A percentile compares a stretch with the other conserved stretches of the same genome.
Conservation (phyloP, 2,888 invertebrate species). For the Onchidella celtica region DNA sequence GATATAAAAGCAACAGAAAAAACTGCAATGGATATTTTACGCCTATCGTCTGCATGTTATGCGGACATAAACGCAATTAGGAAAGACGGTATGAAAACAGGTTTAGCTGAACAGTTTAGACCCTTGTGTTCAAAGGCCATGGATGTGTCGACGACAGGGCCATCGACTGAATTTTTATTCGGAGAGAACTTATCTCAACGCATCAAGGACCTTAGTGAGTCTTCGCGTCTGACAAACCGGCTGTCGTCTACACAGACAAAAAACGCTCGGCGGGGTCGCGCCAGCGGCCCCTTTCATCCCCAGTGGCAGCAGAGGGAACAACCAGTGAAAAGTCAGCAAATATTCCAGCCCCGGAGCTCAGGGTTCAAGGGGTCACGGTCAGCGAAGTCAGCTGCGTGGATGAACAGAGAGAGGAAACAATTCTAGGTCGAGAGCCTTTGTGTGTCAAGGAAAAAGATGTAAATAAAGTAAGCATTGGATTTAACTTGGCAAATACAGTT, state of each 20-base stretch:
- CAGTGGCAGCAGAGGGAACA: background rate
- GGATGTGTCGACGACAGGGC: background rate
- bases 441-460: background rate
- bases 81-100: background rate
- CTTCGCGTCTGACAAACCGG: background rate
- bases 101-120: background rate
- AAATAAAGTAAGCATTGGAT: background rate
- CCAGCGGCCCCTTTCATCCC: background rate
- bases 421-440: background rate
- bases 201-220: background rate
- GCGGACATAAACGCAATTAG: background rate
- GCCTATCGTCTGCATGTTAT: background rate
- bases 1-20: background rate
- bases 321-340: background rate
- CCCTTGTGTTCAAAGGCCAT: background rate
- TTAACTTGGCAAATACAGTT: background rate
- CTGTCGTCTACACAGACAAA: background rate
- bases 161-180: background rate
- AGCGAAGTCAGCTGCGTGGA: background rate
- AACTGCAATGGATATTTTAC: background rate
- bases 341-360: background rate
- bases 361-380: background rate
- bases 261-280: background rate
- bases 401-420: background rate
- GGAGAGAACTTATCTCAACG: background rate